Percentiles rank a stretch among this genome's conserved stretches.
Evolutionary conservation across 2,797 vertebrate species (phyloP).

Genomic region (Ciconia nigra): DNA sequence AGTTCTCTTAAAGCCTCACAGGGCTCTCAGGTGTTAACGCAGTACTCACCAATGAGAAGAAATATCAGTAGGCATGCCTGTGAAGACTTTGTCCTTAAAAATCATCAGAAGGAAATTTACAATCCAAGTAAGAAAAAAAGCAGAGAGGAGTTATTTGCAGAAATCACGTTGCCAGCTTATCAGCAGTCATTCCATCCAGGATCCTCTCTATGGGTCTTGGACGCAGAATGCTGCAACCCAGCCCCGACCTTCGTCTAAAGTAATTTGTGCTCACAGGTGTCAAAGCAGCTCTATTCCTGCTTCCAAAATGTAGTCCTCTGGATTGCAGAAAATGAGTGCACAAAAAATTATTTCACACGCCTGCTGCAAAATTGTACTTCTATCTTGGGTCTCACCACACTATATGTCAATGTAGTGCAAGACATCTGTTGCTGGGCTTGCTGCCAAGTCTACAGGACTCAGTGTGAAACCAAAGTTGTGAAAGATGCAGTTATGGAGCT

Average conservation of each 20-base stretch:
- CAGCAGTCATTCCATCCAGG: not conserved
- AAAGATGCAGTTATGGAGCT: not conserved
- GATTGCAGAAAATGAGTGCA: not conserved
- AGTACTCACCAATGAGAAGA: not conserved
- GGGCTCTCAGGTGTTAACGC: not conserved
- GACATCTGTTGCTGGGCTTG: slow-evolving; percentile 1
- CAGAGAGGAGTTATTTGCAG: not conserved
- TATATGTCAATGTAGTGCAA: not conserved
- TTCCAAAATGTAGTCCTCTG: not conserved
- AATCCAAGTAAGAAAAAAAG: not conserved
- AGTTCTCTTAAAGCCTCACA: not conserved
- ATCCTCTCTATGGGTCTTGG: not conserved
- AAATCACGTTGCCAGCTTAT: not conserved
- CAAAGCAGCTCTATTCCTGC: not conserved
- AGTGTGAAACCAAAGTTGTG: not conserved
- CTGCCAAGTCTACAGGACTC: not conserved
- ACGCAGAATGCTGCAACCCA: not conserved
- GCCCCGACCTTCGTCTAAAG: not conserved
- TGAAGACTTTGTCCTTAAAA: not conserved
- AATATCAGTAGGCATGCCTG: not conserved
- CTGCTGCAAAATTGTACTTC: not conserved
- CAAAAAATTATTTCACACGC: not conserved
- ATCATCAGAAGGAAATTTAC: not conserved
- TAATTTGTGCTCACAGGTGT: not conserved
- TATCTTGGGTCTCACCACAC: not conserved